Evolutionary conservation across 2,797 vertebrate species (phyloP).

Genomic region (Chelon labrosus): DNA sequence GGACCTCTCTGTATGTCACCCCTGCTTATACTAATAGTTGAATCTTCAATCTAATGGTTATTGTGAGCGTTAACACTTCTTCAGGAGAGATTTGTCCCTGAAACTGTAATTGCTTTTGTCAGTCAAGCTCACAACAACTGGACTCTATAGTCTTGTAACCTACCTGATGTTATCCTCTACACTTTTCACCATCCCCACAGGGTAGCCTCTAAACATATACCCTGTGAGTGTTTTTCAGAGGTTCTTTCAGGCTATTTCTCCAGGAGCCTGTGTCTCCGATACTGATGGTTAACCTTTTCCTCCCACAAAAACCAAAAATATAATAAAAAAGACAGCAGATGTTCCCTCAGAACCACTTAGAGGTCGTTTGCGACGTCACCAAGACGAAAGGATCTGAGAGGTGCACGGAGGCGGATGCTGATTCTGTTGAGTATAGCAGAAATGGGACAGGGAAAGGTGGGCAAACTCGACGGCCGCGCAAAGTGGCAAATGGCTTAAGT

Average conservation of each 20-base stretch:
- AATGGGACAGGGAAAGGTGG: background rate
- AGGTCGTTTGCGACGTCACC: background rate
- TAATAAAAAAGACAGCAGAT: conserved; percentile 1
- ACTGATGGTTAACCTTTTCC: background rate
- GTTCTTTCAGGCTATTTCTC: conserved; percentile 20
- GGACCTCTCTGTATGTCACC: too few relatives aligned
- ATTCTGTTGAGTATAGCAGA: conserved; percentile 1
- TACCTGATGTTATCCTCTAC: conserved; percentile 2
- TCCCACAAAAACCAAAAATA: conserved; percentile 4
- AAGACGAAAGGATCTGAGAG: conserved; percentile 4
- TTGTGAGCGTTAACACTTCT: too few relatives aligned
- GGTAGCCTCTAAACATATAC: conserved; percentile 1
- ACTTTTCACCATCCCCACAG: conserved; percentile 23
- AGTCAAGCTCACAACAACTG: conserved; percentile 7
- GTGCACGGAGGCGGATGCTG: background rate
- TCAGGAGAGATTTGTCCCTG: background rate
- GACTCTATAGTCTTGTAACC: conserved; percentile 5
- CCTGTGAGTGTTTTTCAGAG: background rate
- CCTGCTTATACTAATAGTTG: too few relatives aligned
- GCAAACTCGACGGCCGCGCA: background rate
- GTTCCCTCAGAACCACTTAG: background rate
- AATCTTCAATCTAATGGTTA: too few relatives aligned
- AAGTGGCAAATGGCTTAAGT: conserved; percentile 2
- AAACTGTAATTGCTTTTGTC: conserved; percentile 25
- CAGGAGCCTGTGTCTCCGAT: background rate